Conservation (phyloP, 2,888 invertebrate genomes). For the Sinohyriopsis cumingii region DNA sequence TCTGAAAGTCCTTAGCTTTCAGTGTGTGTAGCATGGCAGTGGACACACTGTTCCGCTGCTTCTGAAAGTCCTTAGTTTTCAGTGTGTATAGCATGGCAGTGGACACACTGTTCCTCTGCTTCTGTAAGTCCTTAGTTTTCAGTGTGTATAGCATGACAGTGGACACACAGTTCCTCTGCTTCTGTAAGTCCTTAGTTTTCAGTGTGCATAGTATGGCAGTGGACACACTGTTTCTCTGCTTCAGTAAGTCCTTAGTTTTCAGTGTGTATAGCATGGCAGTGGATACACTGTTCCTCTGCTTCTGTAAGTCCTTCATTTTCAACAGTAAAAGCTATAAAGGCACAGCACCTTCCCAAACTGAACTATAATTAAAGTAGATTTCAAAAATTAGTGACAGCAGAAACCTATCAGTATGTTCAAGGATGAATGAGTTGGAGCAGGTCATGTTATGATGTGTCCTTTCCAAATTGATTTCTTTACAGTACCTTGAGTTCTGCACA, state of each 20-base stretch:
- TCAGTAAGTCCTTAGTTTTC: slow-evolving; percentile 74
- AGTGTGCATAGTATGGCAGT: slow-evolving; percentile 76
- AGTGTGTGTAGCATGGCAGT: slow-evolving; percentile 97
- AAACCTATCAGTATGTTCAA: too few relatives aligned
- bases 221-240: slow-evolving; percentile 71
- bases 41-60: slow-evolving; percentile 96
- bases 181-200: slow-evolving; percentile 88
- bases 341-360: too few relatives aligned
- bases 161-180: slow-evolving; percentile 96
- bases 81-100: slow-evolving; percentile 76
- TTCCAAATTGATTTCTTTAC: too few relatives aligned
- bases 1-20: slow-evolving; percentile 80
- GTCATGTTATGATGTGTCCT: too few relatives aligned
- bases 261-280: slow-evolving; percentile 98
- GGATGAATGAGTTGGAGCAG: too few relatives aligned
- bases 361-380: too few relatives aligned
- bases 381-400: too few relatives aligned
- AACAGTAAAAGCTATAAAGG: too few relatives aligned
- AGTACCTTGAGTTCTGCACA: too few relatives aligned
- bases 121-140: slow-evolving; percentile 74
- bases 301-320: slow-evolving; percentile 88
- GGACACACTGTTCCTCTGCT: slow-evolving; percentile 69
- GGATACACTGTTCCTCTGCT: slow-evolving; percentile 95
- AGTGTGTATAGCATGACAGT: slow-evolving; percentile 98
- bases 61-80: slow-evolving; percentile 88